Base-by-base conservation (phyloP, 2,888 invertebrate genomes). In the Punctoribates punctum region DNA sequence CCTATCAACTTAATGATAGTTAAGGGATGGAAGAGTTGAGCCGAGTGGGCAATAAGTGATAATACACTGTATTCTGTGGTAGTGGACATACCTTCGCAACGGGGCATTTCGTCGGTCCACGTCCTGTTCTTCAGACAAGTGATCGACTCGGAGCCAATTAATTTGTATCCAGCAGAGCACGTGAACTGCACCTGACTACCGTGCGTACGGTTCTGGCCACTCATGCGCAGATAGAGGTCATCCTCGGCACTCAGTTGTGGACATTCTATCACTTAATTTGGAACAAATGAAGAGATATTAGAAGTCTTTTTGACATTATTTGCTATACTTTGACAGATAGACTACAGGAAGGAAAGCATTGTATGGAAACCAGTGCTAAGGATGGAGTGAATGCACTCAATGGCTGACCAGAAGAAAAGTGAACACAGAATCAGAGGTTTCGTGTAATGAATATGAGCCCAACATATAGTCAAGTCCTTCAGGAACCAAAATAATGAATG, bases 141-240 rank as follows among this genome's bases (percentile, higher is more conserved):
- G 78, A 93, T 86, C 48, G 90, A 91, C 9, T 91, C 90, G 67
- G 89, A 87, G 15, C 93, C 94, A 74, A 87, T 86, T 74, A 94
- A 87, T 78, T 89, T 87, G 83, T 92, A 91, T 76, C 93, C 93
- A 90, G 91, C 92, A 78, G 91, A 88, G 83, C 94, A 94, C 79
- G 89, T 88, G 85, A 93, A 94, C 80, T 90, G 88, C 17, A 91
- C 91, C 74, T 90, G 88, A 9, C 92, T 92, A 74, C 92, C 92
- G 81, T 89, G 91, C 81, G 90, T 91, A 78, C 91, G 89, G 85
- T 93, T 92, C 83, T 91, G 88, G 82, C 92, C 91, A 78, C 90
- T 87, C 79, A 93, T 85, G 82, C 88, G 89, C 70, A 93, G 86
- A 82, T 90, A 90, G 0, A 90, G 88, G 80, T 91, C 90, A 65